Evolutionary conservation across 1,140 invertebrate genomes (phyloP).

Genomic region (Drosophila burlai): DNA sequence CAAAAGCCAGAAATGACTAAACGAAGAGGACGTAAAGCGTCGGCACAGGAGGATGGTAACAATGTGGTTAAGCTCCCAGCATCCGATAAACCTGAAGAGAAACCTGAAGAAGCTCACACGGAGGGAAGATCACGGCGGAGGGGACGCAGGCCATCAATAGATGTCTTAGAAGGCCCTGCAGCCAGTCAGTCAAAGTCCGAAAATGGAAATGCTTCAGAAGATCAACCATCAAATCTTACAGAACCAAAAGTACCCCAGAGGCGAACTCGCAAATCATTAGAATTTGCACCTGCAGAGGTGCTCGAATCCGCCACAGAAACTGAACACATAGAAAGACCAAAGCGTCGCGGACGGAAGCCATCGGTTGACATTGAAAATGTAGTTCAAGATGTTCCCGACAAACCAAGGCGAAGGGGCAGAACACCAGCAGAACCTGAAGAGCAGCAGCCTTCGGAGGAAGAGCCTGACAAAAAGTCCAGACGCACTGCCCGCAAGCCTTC

Average conservation of each 20-base stretch:
- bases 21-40: slow-evolving; percentile 1
- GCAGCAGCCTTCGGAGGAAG: not conserved
- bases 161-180: not conserved
- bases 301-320: not conserved
- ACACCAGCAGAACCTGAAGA: slow-evolving; percentile 9
- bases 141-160: slow-evolving; percentile 10
- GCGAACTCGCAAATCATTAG: not conserved
- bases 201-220: not conserved
- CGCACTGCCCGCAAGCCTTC: slow-evolving; percentile 9
- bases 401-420: slow-evolving; percentile 26
- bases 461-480: slow-evolving; percentile 8
- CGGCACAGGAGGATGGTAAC: not conserved
- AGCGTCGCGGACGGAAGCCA: slow-evolving; percentile 29
- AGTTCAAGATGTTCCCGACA: not conserved
- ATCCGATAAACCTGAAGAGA: not conserved
- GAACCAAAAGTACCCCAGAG: not conserved
- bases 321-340: slow-evolving; percentile 21
- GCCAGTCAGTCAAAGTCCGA: not conserved
- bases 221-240: not conserved
- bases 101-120: not conserved
- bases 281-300: slow-evolving; percentile 1
- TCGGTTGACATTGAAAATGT: slow-evolving; percentile 14
- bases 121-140: slow-evolving; percentile 6
- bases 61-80: not conserved
- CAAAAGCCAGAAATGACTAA: not conserved